A percentile compares a stretch with the other conserved stretches of the same genome.
phyloP scores from a whole-genome alignment of 2,888 invertebrate species.

The Leptothorax acervorum region DNA sequence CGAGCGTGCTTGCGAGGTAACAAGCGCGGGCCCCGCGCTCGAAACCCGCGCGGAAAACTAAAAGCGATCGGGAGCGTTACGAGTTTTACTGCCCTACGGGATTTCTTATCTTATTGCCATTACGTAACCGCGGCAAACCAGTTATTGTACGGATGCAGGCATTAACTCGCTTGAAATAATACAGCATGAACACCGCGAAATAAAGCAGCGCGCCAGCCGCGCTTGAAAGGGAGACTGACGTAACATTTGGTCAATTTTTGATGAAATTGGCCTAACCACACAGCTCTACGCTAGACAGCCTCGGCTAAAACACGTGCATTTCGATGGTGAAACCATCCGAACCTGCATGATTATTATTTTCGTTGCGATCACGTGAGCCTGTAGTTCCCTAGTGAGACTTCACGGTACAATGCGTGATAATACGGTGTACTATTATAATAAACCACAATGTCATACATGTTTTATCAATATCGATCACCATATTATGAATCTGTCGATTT shows the following conservation, averaged over 20 bases:
- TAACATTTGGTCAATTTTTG: slow-evolving; percentile 64
- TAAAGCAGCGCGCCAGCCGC: slow-evolving; percentile 31
- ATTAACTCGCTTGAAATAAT: slow-evolving; percentile 71
- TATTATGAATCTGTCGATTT: background rate
- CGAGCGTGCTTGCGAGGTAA: slow-evolving; percentile 71
- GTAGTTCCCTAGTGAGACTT: background rate
- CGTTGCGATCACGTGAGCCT: background rate
- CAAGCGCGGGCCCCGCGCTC: slow-evolving; percentile 56
- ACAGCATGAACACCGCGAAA: slow-evolving; percentile 61
- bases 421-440: background rate
- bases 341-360: slow-evolving; percentile 29
- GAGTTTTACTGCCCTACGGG: slow-evolving; percentile 76
- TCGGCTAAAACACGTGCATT: background rate
- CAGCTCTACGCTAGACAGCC: slow-evolving; percentile 5
- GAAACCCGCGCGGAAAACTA: slow-evolving; percentile 68
- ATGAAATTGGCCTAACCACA: slow-evolving; percentile 46
- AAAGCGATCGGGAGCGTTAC: slow-evolving; percentile 72
- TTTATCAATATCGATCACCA: background rate
- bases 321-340: slow-evolving; percentile 34
- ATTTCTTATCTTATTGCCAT: slow-evolving; percentile 74
- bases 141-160: slow-evolving; percentile 74
- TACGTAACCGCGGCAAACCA: slow-evolving; percentile 68
- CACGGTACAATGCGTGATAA: background rate
- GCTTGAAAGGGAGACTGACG: slow-evolving; percentile 61
- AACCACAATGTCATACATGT: background rate